These are phyloP conservation scores for Emydocephalus ijimae DNA, from an alignment of 2,113 vertebrate genomes.

Conservation along the genomic window DNA sequence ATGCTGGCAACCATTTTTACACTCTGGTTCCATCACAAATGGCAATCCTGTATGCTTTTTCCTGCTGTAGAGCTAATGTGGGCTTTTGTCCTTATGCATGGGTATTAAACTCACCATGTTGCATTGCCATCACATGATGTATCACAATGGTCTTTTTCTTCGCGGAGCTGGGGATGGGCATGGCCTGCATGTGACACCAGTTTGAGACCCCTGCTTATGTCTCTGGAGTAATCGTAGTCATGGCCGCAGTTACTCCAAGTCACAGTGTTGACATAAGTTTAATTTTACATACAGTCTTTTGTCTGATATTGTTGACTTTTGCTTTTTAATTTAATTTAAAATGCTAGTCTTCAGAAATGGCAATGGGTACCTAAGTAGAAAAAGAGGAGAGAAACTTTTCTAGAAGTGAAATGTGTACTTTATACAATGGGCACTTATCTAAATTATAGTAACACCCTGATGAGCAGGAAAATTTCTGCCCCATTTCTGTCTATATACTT, in stretches of 20 bases:
- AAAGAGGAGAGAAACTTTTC: not conserved
- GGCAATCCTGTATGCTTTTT: not conserved
- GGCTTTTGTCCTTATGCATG: not conserved
- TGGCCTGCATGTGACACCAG: too few relatives aligned
- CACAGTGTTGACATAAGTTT: not conserved
- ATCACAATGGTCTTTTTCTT: too few relatives aligned
- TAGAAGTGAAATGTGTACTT: not conserved
- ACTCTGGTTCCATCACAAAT: not conserved
- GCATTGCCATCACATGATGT: too few relatives aligned
- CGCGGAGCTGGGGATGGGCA: too few relatives aligned
- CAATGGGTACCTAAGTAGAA: not conserved
- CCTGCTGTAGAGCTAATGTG: not conserved
- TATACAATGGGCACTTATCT: not conserved
- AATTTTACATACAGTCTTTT: not conserved
- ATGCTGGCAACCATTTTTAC: not conserved
- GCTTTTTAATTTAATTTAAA: not conserved
- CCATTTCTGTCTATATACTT: not conserved
- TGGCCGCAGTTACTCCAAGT: not conserved
- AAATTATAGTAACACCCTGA: constrained; percentile 41
- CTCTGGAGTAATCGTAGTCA: not conserved
- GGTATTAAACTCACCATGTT: too few relatives aligned
- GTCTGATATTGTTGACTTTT: not conserved
- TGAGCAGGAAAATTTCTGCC: constrained; percentile 19
- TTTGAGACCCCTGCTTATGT: not conserved
- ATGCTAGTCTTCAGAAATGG: not conserved